phyloP scores from a whole-genome alignment of 2,888 invertebrate genomes.

The Mythimna albipuncta region DNA sequence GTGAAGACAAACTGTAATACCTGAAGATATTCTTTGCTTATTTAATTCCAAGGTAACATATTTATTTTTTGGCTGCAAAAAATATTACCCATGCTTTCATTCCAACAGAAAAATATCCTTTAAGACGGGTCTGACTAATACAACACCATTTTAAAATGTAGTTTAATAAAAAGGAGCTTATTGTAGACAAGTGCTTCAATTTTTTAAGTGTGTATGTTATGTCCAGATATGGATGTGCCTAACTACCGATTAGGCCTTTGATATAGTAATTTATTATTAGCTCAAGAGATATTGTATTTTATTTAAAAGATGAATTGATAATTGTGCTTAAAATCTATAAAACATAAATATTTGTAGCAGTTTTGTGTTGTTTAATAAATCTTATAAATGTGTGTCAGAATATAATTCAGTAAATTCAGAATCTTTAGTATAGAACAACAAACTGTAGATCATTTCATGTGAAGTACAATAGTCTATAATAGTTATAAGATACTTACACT shows the following conservation, averaged over 20 bases:
- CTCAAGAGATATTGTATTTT: constrained; percentile 60
- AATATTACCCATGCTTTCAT: constrained; percentile 13
- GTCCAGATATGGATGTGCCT: constrained; percentile 60
- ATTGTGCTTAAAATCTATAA: constrained; percentile 62
- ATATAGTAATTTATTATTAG: constrained; percentile 62
- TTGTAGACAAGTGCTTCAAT: constrained; percentile 71
- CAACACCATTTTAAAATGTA: constrained; percentile 71
- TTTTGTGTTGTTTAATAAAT: constrained; percentile 68
- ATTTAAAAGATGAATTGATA: constrained; percentile 51
- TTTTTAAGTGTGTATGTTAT: constrained; percentile 64
- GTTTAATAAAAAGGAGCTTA: constrained; percentile 77
- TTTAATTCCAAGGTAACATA: constrained; percentile 15
- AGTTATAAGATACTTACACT: constrained; percentile 48
- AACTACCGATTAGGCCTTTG: constrained; percentile 60
- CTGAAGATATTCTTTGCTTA: constrained; percentile 32
- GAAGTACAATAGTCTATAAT: constrained; percentile 63
- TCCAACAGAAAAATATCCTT: constrained; percentile 16
- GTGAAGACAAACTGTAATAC: constrained; percentile 24
- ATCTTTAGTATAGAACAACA: constrained; percentile 57
- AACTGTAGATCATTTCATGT: constrained; percentile 58
- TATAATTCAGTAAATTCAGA: constrained; percentile 53
- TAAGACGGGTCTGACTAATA: constrained; percentile 57
- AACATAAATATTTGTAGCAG: constrained; percentile 70
- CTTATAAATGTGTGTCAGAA: constrained; percentile 57
- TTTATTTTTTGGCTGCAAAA: constrained; percentile 13